A percentile compares a stretch with the other conserved stretches of the same genome.
Conservation (phyloP, 2,797 vertebrate species). For the Myotis planiceps region DNA sequence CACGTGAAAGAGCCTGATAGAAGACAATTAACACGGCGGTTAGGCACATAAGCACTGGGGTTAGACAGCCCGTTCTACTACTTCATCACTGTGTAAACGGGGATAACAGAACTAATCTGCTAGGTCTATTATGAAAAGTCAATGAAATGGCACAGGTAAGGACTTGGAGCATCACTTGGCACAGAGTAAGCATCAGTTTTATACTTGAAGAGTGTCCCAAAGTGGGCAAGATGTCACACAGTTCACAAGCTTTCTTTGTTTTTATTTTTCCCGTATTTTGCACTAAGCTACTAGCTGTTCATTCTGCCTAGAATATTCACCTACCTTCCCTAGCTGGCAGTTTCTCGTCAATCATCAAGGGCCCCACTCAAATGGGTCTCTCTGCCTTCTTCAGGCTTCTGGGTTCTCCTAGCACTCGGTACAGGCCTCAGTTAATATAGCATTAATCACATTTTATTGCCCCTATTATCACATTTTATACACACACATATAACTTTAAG, state of each 20-base stretch:
- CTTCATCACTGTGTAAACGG: neutral
- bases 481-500: neutral
- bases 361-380: neutral
- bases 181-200: neutral
- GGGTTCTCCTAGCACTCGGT: neutral
- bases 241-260: neutral
- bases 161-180: neutral
- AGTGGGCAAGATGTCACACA: neutral
- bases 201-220: neutral
- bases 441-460: neutral
- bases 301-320: neutral
- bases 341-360: neutral
- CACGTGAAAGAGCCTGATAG: neutral
- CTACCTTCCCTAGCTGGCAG: neutral
- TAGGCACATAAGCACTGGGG: no score
- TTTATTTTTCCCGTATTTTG: neutral
- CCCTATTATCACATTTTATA: neutral
- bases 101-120: neutral
- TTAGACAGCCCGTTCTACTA: neutral
- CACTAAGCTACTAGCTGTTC: neutral
- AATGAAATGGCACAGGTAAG: neutral
- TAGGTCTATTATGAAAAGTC: neutral
- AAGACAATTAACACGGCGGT: accelerated
- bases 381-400: neutral
- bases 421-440: neutral